Conservation (phyloP, 2,888 invertebrate species). For the Plusia festucae region DNA sequence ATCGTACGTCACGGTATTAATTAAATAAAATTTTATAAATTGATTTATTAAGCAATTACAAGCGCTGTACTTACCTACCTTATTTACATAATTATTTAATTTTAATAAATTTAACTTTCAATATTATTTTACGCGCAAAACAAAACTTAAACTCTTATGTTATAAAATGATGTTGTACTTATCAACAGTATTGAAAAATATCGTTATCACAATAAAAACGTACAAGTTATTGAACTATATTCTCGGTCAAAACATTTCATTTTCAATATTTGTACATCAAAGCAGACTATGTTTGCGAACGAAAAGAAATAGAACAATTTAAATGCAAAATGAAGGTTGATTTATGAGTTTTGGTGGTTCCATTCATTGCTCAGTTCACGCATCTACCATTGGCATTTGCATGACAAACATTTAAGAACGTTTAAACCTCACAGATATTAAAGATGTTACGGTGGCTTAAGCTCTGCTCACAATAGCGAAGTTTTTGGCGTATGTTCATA, state of each 20-base stretch:
- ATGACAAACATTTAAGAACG: slow-evolving; percentile 68
- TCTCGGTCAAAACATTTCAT: slow-evolving; percentile 32
- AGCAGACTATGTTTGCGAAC: slow-evolving; percentile 27
- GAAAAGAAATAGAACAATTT: slow-evolving; percentile 56
- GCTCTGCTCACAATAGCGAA: slow-evolving; percentile 39
- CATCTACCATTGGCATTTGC: slow-evolving; percentile 67
- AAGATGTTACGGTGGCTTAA: slow-evolving; percentile 54
- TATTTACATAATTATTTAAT: too few species aligned
- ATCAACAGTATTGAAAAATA: too few species aligned
- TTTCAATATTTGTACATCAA: slow-evolving; percentile 36
- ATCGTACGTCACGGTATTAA: background rate
- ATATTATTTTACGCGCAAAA: too few species aligned
- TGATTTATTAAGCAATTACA: background rate
- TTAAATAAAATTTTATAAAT: background rate
- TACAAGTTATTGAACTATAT: background rate
- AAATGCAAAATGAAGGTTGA: slow-evolving; percentile 59
- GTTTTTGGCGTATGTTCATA: slow-evolving; percentile 34
- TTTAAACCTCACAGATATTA: slow-evolving; percentile 57
- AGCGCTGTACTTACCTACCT: too few species aligned
- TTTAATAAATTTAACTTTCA: too few species aligned
- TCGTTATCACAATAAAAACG: too few species aligned
- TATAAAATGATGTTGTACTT: too few species aligned
- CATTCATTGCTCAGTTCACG: slow-evolving; percentile 62
- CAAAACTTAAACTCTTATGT: too few species aligned
- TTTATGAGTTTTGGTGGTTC: slow-evolving; percentile 59